Evolutionary conservation across 2,113 vertebrate species (phyloP).

Genomic region (Edolisoma coerulescens): DNA sequence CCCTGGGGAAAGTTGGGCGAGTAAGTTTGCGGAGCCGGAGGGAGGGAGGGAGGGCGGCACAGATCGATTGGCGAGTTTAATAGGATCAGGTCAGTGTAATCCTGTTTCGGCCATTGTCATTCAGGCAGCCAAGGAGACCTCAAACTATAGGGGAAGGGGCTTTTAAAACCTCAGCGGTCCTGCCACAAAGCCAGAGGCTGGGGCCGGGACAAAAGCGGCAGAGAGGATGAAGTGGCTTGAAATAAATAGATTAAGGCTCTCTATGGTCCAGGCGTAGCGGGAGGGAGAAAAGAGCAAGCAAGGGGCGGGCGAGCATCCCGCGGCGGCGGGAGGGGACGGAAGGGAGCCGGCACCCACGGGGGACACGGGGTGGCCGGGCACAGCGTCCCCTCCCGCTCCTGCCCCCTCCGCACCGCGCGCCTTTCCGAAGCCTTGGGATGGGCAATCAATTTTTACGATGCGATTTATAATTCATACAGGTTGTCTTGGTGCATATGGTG

Average conservation of each 20-base stretch:
- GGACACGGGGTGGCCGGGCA: background rate
- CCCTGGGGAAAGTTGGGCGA: constrained; percentile 27
- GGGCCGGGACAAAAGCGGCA: constrained; percentile 63
- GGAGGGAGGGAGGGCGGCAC: constrained; percentile 38
- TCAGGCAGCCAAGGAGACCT: constrained; percentile 73
- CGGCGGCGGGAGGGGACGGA: background rate
- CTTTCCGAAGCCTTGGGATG: background rate
- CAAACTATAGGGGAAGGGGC: constrained; percentile 69
- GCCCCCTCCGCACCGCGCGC: background rate
- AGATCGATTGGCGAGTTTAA: constrained; percentile 69
- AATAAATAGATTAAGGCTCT: constrained; percentile 79
- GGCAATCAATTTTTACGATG: constrained; percentile 65
- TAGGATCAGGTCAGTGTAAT: constrained; percentile 82
- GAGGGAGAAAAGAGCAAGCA: constrained; percentile 47
- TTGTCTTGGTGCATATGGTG: constrained; percentile 70
- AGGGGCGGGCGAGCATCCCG: background rate
- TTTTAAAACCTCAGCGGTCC: constrained; percentile 55
- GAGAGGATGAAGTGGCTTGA: constrained; percentile 74
- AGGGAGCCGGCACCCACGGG: background rate
- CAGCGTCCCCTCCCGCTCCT: background rate
- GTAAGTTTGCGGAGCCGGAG: constrained; percentile 44
- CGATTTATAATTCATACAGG: constrained; percentile 66
- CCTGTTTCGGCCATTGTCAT: constrained; percentile 75
- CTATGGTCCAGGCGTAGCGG: constrained; percentile 40
- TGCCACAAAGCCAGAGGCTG: constrained; percentile 72